phyloP scores from a whole-genome alignment of 2,888 invertebrate genomes.

The Zhengitettix transpicula region DNA sequence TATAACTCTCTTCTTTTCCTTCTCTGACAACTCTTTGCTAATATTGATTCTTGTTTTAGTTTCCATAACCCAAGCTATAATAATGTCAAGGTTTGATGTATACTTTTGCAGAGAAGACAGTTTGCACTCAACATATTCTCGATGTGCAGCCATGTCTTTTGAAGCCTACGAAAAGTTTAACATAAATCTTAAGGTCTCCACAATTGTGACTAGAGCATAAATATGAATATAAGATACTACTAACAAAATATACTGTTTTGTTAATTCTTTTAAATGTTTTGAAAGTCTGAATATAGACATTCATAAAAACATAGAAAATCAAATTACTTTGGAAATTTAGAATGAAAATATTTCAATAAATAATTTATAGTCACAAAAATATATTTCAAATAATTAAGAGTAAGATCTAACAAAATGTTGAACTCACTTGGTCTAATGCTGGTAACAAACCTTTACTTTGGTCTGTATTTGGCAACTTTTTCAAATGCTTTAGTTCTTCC shows the following conservation, averaged over 20 bases:
- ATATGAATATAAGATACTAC: background rate
- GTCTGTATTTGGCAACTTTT: slow-evolving; percentile 12
- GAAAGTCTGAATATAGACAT: too few species aligned
- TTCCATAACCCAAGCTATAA: slow-evolving; percentile 37
- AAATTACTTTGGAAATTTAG: too few species aligned
- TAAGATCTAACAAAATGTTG: background rate
- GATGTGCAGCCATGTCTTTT: slow-evolving; percentile 31
- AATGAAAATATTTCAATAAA: too few species aligned
- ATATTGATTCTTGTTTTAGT: slow-evolving; percentile 29
- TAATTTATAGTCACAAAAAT: background rate
- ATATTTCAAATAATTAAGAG: background rate
- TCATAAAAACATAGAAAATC: too few species aligned
- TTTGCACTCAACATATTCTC: slow-evolving; percentile 37
- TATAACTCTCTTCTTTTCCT: slow-evolving; percentile 25
- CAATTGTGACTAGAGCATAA: background rate
- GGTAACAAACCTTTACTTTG: slow-evolving; percentile 4
- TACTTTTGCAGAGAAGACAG: slow-evolving; percentile 38
- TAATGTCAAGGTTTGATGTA: slow-evolving; percentile 34
- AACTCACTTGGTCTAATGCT: slow-evolving; percentile 14
- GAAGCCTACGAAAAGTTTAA: slow-evolving; percentile 23
- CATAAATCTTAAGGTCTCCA: background rate
- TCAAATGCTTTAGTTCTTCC: slow-evolving; percentile 26
- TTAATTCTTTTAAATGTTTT: too few species aligned
- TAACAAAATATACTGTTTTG: too few species aligned
- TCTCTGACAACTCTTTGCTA: slow-evolving; percentile 26